These are phyloP conservation scores for Diadegma fenestrale DNA, from an alignment of 2,888 invertebrate species.

Conservation along the genomic window DNA sequence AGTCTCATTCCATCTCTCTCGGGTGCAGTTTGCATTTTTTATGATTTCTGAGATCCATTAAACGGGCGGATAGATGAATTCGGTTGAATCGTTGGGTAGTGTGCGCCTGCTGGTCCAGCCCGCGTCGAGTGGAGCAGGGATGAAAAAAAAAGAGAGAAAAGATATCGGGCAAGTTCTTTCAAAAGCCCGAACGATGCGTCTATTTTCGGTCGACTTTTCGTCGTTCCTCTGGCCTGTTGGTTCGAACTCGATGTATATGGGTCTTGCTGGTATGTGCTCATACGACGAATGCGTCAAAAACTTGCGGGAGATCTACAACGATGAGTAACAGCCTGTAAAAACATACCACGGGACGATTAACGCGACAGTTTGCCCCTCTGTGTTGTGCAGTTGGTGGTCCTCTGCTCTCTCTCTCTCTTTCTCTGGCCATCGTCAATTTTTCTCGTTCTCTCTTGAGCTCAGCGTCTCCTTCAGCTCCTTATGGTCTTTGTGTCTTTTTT, in stretches of 20 bases:
- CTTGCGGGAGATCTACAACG: conserved; percentile 61
- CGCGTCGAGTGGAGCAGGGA: conserved; percentile 18
- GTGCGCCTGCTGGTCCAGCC: conserved; percentile 32
- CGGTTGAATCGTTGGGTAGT: conserved; percentile 12
- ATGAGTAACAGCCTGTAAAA: conserved; percentile 71
- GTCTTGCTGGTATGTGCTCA: conserved; percentile 30
- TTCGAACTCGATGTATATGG: conserved; percentile 28
- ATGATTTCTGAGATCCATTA: conserved; percentile 81
- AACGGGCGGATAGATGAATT: conserved; percentile 79
- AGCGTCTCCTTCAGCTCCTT: neutral
- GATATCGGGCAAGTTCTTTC: conserved; percentile 51
- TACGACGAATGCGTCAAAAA: conserved; percentile 51
- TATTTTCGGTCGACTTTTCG: conserved; percentile 67
- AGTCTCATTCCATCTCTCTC: neutral
- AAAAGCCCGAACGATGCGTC: conserved; percentile 45
- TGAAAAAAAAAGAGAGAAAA: conserved; percentile 3
- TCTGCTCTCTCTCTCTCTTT: conserved; percentile 36
- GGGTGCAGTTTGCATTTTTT: conserved; percentile 77
- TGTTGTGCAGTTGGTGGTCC: conserved; percentile 56
- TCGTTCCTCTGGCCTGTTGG: conserved; percentile 44
- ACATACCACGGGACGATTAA: conserved; percentile 69
- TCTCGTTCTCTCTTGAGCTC: conserved; percentile 27
- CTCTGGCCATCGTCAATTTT: conserved; percentile 1
- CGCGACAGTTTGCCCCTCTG: conserved; percentile 68
- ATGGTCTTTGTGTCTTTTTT: conserved; percentile 57